Percentiles rank a stretch among this genome's conserved stretches.
Conservation (phyloP, 35 echinoderm and acorn worm genomes). For the Hemicentrotus pulcherrimus region DNA sequence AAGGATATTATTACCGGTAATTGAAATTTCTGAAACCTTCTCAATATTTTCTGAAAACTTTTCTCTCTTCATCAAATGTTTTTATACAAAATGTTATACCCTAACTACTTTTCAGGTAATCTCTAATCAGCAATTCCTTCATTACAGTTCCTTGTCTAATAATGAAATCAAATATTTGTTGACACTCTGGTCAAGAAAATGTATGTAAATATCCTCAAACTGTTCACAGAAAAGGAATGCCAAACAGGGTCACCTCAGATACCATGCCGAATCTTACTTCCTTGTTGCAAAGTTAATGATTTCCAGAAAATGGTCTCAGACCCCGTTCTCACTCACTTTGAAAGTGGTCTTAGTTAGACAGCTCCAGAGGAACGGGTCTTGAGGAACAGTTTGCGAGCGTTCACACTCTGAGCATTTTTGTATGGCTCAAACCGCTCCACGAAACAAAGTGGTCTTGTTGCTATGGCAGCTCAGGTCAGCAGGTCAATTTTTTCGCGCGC, state of each 20-base stretch:
- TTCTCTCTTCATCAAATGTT: background rate
- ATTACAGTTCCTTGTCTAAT: background rate
- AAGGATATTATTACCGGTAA: background rate
- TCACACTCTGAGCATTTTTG: too few species aligned
- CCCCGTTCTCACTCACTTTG: too few species aligned
- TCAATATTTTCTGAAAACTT: background rate
- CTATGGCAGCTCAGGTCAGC: too few species aligned
- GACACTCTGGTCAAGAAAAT: too few species aligned
- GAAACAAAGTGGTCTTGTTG: too few species aligned
- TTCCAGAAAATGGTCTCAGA: background rate
- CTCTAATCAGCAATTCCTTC: background rate
- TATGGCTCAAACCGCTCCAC: too few species aligned
- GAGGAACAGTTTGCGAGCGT: too few species aligned
- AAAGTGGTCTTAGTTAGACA: too few species aligned
- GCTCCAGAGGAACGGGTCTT: too few species aligned
- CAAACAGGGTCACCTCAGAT: background rate
- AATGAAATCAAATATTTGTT: too few species aligned
- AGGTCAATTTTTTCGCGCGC: too few species aligned
- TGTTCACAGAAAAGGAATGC: background rate
- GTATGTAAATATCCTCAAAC: background rate
- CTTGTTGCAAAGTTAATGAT: background rate
- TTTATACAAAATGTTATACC: too few species aligned
- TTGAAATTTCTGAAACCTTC: background rate
- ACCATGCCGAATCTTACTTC: background rate
- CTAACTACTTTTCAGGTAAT: background rate